Evolutionary conservation across 2,888 invertebrate species (phyloP), one percentile per base, ranked within the genome.

Genomic region (Lasioglossum lativentre): DNA sequence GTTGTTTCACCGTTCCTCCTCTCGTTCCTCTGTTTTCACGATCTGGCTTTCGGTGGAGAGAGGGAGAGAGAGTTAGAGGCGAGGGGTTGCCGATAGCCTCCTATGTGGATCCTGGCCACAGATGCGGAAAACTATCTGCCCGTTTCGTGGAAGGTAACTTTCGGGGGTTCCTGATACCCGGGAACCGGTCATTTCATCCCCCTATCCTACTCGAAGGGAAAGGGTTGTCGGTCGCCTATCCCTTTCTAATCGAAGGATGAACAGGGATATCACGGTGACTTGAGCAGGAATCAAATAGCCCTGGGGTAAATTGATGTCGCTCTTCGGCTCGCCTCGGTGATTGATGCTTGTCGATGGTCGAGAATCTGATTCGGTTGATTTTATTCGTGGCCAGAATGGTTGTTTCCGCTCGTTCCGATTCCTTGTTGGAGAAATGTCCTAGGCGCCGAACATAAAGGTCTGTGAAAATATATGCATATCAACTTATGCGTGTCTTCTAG

Each of bases 101-200:
- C 89, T 78, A 70, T 74, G 83, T 80, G 83, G 79, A 88, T 86
- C 84, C 89, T 88, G 91, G 80, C 84, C 93, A 92, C 93, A 93
- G 93, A 92, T 93, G 93, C 89, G 92, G 91, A 92, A 93, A 93
- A 93, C 92, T 91, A 90, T 88, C 89, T 82, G 6, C 68, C 81
- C 79, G 30, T 47, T 63, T 70, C 34, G 2, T 47, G 63, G 77
- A 77, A 63, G 71, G 59, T 63, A 80, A 80, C 78, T 84, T 85
- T 80, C 68, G 63, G 80, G 70, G 34, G 63, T 30, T 68, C 27
- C 66, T 40, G 42, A 30, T 14, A n/a, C n/a, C 52, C 34, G 23
- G 45, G 63, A 47, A 66, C 71, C 78, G 71, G 66, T 59, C 76
- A 71, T 80, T 80, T 30, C 42, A 45, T 78, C 19, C 63, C 56